phyloP scores from a whole-genome alignment of 2,888 invertebrate genomes.

The Tachina fera region DNA sequence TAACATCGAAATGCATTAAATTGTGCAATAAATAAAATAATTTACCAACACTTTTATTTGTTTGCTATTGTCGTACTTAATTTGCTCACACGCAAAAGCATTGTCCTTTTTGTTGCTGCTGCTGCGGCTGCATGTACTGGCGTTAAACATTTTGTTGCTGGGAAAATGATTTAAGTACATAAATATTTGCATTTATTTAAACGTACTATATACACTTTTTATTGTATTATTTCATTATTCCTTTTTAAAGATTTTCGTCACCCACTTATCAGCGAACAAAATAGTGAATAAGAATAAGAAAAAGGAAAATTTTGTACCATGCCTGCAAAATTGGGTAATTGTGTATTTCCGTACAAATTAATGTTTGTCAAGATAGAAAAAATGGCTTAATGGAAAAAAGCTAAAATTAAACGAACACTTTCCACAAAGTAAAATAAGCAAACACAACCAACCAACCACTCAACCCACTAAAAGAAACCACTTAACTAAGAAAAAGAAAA shows the following conservation, averaged over 20 bases:
- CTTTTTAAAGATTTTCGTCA: slow-evolving; percentile 47
- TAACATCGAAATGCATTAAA: slow-evolving; percentile 44
- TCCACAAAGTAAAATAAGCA: background rate
- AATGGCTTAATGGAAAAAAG: slow-evolving; percentile 8
- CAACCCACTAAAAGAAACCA: slow-evolving; percentile 41
- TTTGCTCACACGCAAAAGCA: slow-evolving; percentile 22
- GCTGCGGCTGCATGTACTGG: background rate
- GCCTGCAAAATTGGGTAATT: slow-evolving; percentile 69
- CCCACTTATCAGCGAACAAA: slow-evolving; percentile 51
- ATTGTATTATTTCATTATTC: slow-evolving; percentile 46
- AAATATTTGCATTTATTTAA: slow-evolving; percentile 64
- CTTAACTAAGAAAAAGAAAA: slow-evolving; percentile 56
- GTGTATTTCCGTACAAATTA: slow-evolving; percentile 70
- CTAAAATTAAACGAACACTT: slow-evolving; percentile 28
- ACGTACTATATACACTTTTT: slow-evolving; percentile 60
- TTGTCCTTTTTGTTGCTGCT: slow-evolving; percentile 50
- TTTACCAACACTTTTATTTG: slow-evolving; percentile 54
- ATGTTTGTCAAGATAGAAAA: slow-evolving; percentile 69
- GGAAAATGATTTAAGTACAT: slow-evolving; percentile 54
- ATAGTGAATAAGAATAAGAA: slow-evolving; percentile 25
- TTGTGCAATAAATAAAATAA: slow-evolving; percentile 53
- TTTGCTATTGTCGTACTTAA: slow-evolving; percentile 49
- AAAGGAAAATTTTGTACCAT: slow-evolving; percentile 10
- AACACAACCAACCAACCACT: slow-evolving; percentile 28
- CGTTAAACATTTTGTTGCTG: slow-evolving; percentile 38